phyloP scores from a whole-genome alignment of 2,113 vertebrate species.

The Myocastor coypus region DNA sequence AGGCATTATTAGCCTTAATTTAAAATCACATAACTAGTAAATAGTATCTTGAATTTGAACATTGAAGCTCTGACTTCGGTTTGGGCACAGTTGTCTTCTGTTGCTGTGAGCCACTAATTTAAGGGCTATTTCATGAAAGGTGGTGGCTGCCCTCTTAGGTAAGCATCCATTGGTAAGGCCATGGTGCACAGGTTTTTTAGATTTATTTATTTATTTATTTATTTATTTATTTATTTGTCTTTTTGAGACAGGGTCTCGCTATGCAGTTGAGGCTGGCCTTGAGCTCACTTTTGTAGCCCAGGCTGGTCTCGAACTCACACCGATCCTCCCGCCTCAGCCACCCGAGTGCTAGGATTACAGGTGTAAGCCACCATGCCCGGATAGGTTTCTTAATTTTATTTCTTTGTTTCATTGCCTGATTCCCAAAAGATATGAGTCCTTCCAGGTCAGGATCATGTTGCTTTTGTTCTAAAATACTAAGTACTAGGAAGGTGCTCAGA shows the following conservation, averaged over 20 bases:
- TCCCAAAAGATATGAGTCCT: background rate
- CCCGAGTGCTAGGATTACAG: too few species aligned
- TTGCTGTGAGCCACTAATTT: background rate
- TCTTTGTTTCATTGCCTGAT: background rate
- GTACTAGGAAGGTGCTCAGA: background rate
- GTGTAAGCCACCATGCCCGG: too few species aligned
- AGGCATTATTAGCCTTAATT: background rate
- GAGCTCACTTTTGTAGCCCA: too few species aligned
- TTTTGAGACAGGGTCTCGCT: too few species aligned
- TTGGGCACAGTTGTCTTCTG: background rate
- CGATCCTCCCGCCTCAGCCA: too few species aligned
- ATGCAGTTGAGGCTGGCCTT: too few species aligned
- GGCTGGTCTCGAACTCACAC: too few species aligned
- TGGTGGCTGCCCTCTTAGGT: background rate
- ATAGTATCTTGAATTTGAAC: background rate
- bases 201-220: constrained; percentile 20
- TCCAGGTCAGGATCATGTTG: background rate
- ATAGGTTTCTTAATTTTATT: background rate
- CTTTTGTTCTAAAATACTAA: background rate
- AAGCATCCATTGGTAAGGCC: background rate
- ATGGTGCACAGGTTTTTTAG: background rate
- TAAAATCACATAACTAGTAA: background rate
- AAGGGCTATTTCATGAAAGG: background rate
- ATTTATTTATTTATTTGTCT: too few species aligned
- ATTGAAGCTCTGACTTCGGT: background rate